A percentile compares a stretch with the other conserved stretches of the same genome.
These are phyloP conservation scores for Pterois miles DNA, from an alignment of 2,797 vertebrate genomes.

Conservation along the genomic window DNA sequence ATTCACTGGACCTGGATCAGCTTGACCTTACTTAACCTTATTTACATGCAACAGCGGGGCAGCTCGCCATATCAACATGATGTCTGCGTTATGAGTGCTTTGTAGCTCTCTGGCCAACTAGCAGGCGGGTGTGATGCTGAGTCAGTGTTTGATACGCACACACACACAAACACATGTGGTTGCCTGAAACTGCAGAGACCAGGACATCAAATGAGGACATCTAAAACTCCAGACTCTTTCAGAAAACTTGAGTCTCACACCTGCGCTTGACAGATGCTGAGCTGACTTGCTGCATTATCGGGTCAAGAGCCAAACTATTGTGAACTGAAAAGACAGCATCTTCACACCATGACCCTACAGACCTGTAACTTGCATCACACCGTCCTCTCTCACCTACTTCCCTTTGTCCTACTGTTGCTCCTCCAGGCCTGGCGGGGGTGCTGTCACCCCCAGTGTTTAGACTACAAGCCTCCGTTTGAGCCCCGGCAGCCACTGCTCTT, in stretches of 20 bases:
- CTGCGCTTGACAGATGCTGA: slow-evolving; percentile 9
- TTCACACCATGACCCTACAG: slow-evolving; percentile 51
- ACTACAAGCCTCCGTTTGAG: slow-evolving; percentile 87
- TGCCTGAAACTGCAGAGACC: slow-evolving; percentile 1
- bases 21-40: background rate
- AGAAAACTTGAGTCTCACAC: slow-evolving; percentile 6
- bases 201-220: slow-evolving; percentile 35
- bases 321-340: slow-evolving; percentile 8
- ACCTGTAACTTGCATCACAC: slow-evolving; percentile 5
- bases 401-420: slow-evolving; percentile 57
- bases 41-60: slow-evolving; percentile 20
- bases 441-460: slow-evolving; percentile 88
- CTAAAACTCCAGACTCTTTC: background rate
- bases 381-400: slow-evolving; percentile 26
- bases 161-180: slow-evolving; percentile 8
- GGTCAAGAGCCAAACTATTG: background rate
- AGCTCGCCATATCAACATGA: background rate
- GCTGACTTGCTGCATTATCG: background rate
- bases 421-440: slow-evolving; percentile 63
- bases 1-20: slow-evolving; percentile 20
- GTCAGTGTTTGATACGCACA: slow-evolving; percentile 42
- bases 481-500: slow-evolving; percentile 78
- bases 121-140: slow-evolving; percentile 66
- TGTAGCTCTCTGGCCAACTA: slow-evolving; percentile 36
- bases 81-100: slow-evolving; percentile 7